phyloP scores from a whole-genome alignment of 2,797 vertebrate genomes.

The Etheostoma nigrum region DNA sequence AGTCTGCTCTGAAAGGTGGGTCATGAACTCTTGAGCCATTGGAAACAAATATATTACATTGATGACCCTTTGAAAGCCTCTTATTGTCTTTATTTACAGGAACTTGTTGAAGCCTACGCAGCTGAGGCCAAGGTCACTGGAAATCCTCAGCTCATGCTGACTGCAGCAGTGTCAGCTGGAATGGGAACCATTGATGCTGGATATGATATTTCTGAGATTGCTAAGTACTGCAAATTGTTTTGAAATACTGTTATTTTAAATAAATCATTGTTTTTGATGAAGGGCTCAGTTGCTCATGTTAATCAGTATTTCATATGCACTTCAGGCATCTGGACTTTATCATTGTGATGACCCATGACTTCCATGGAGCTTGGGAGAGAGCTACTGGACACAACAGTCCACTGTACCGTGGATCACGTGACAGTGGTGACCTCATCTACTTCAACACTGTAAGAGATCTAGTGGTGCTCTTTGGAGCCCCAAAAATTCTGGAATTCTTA shows the following conservation, averaged over 20 bases:
- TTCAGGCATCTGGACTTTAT: conserved; percentile 85
- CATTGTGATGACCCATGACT: conserved; percentile 88
- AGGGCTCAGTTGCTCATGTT: not conserved
- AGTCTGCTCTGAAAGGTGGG: conserved; percentile 82
- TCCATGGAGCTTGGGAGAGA: conserved; percentile 86
- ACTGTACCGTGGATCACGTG: conserved; percentile 78
- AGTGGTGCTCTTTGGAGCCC: conserved; percentile 15
- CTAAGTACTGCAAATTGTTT: conserved; percentile 60
- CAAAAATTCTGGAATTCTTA: not conserved
- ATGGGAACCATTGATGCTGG: conserved; percentile 77
- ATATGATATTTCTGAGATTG: conserved; percentile 83
- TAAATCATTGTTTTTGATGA: not conserved
- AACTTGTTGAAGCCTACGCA: conserved; percentile 75
- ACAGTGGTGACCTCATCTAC: conserved; percentile 79
- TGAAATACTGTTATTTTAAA: not conserved
- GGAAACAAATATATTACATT: not conserved
- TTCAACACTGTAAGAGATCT: conserved; percentile 81
- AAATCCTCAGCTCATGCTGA: conserved; percentile 77
- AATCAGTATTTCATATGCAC: conserved; percentile 8
- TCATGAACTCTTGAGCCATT: not conserved
- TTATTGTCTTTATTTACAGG: conserved; percentile 62
- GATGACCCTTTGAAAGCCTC: not conserved
- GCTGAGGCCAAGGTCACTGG: conserved; percentile 69
- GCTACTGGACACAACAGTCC: conserved; percentile 89
- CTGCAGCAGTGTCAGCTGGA: conserved; percentile 81